These are phyloP conservation scores for Palaemon carinicauda DNA, from an alignment of 1,140 invertebrate genomes.

Conservation along the genomic window DNA sequence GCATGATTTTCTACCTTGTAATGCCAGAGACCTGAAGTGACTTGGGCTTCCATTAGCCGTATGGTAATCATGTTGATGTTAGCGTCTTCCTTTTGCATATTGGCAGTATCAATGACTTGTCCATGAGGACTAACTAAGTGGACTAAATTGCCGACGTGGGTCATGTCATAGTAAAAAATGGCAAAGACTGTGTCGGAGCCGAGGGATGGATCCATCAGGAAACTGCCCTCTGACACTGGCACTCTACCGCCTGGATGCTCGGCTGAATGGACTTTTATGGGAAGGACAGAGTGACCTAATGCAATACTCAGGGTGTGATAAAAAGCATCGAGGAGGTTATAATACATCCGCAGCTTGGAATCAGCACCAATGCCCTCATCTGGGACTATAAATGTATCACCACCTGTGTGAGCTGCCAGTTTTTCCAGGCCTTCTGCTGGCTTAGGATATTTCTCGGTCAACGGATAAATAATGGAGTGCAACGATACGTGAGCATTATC, in stretches of 20 bases:
- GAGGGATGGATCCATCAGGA: conserved; percentile 59
- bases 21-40: conserved; percentile 52
- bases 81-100: conserved; percentile 59
- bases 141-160: conserved; percentile 59
- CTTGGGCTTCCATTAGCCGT: conserved; percentile 49
- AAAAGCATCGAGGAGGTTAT: conserved; percentile 55
- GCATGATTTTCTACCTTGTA: conserved; percentile 58
- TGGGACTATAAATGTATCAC: conserved; percentile 49
- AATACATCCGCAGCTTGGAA: conserved; percentile 59
- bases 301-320: conserved; percentile 47
- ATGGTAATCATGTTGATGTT: conserved; percentile 60
- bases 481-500: conserved; percentile 27
- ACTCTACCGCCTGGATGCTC: conserved; percentile 54
- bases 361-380: conserved; percentile 59
- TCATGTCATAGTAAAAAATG: conserved; percentile 61
- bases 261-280: conserved; percentile 56
- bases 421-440: conserved; percentile 43
- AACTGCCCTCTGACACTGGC: conserved; percentile 57
- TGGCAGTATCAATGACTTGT: conserved; percentile 58
- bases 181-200: conserved; percentile 61
- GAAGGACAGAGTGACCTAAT: conserved; percentile 38
- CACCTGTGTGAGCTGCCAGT: conserved; percentile 41
- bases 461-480: conserved; percentile 57
- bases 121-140: conserved; percentile 57
- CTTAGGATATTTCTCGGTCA: conserved; percentile 52